A percentile compares a stretch with the other conserved stretches of the same genome.
These are phyloP conservation scores for Micrasema longulum DNA, from an alignment of 1,140 invertebrate genomes.

Conservation along the genomic window DNA sequence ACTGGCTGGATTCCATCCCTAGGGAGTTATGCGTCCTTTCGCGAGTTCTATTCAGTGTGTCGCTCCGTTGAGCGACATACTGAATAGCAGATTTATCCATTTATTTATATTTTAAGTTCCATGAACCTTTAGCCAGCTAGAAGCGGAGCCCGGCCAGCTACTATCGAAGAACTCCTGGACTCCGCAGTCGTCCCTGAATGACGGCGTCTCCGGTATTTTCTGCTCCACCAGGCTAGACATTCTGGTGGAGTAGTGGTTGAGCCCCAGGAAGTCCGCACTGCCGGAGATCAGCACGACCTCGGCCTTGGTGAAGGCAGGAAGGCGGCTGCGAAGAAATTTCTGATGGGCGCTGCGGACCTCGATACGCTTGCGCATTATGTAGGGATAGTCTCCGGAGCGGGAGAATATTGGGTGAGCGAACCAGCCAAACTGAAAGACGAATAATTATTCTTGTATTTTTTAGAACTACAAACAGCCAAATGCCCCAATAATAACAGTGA, in stretches of 20 bases:
- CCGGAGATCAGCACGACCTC: constrained; percentile 66
- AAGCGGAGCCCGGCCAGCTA: constrained; percentile 48
- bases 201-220: constrained; percentile 25
- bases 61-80: too few species aligned
- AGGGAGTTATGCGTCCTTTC: too few species aligned
- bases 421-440: constrained; percentile 72
- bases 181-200: constrained; percentile 55
- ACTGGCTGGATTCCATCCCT: too few species aligned
- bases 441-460: too few species aligned
- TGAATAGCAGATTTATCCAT: too few species aligned
- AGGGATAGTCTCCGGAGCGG: constrained; percentile 72
- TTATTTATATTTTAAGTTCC: too few species aligned
- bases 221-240: constrained; percentile 49
- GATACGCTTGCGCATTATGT: constrained; percentile 69
- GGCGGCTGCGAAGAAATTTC: constrained; percentile 65
- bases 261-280: constrained; percentile 68
- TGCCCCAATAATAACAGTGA: too few species aligned
- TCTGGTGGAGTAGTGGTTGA: constrained; percentile 71
- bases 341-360: constrained; percentile 68
- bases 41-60: too few species aligned
- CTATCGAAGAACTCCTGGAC: constrained; percentile 24
- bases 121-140: constrained; percentile 49
- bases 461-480: too few species aligned
- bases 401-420: constrained; percentile 73
- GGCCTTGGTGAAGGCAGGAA: constrained; percentile 66